Conservation (phyloP, 2,888 invertebrate species). For the Epirrita christyi region DNA sequence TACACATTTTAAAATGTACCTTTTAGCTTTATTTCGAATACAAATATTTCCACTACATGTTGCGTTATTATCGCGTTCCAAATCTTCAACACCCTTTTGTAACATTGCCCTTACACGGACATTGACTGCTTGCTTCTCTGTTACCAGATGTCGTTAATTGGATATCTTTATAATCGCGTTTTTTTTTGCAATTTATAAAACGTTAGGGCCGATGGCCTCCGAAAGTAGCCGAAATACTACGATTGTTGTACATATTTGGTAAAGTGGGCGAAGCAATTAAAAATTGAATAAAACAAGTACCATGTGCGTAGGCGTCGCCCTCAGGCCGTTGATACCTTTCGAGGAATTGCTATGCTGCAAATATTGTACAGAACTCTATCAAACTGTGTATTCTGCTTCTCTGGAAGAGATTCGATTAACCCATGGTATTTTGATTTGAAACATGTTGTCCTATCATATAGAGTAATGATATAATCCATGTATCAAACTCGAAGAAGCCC, state of each 20-base stretch:
- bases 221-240: constrained; percentile 36
- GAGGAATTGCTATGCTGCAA: constrained; percentile 23
- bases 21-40: constrained; percentile 41
- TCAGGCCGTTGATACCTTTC: constrained; percentile 36
- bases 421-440: too few species aligned
- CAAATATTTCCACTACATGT: constrained; percentile 37
- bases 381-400: too few species aligned
- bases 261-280: constrained; percentile 75
- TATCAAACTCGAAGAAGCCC: constrained; percentile 5
- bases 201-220: constrained; percentile 36
- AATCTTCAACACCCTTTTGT: constrained; percentile 44
- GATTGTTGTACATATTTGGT: constrained; percentile 26
- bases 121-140: constrained; percentile 26
- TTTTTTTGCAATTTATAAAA: constrained; percentile 32
- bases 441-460: too few species aligned
- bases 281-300: constrained; percentile 64
- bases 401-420: too few species aligned
- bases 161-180: constrained; percentile 24
- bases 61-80: constrained; percentile 44
- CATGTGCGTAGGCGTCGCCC: constrained; percentile 63
- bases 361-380: not conserved
- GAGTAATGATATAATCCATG: too few species aligned
- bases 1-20: constrained; percentile 34
- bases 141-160: constrained; percentile 28
- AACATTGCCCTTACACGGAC: constrained; percentile 30